Base-by-base conservation (phyloP, 2,888 invertebrate species). In the Agelastica alni region DNA sequence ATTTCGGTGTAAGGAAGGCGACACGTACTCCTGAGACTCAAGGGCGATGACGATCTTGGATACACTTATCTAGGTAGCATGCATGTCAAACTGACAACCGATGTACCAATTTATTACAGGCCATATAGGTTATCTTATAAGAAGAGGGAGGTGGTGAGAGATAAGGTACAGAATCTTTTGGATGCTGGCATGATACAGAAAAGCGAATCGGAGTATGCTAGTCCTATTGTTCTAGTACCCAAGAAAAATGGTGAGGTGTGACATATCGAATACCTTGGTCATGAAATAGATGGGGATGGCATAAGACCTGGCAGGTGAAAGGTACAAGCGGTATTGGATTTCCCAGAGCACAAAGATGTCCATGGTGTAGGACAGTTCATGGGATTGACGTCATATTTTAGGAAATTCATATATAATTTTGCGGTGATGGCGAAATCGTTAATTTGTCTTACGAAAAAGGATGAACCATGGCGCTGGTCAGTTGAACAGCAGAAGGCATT, bases 321-420 rank as follows among this genome's bases (percentile, higher is more conserved):
- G 22, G 4, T 22, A 22, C 4, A 22, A 22, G 6, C n/a, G 36
- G 60, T 58, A 12, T 37, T 58, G 17, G 39, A 28, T 9, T 36
- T 55, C 17, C 12, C 65, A n/a, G 41, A 26, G 3, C 71, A 72
- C 3, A 39, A 31, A 41, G 58, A 49, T 47, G 51, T 59, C 2
- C 59, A 57, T 30, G 44, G 49, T 4, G 42, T 66, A 4, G 42
- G 64, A 26, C 61, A 65, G 37, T 66, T 67, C 59, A 5, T 68
- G 5, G 61, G 61, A 1, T 49, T 66, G 18, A 49, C 56, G 3
- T 55, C 59, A 5, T 64, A 63, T 48, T 70, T 68, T 45, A 56
- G 68, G 9, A 58, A 62, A 39, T 68, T 61, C 20, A 59, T 65
- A 0, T 20, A 4, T 32, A 12, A 49, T 49, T 49, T 49, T 13